Base-by-base conservation (phyloP, 2,113 vertebrate genomes). In the Megaleporinus macrocephalus region DNA sequence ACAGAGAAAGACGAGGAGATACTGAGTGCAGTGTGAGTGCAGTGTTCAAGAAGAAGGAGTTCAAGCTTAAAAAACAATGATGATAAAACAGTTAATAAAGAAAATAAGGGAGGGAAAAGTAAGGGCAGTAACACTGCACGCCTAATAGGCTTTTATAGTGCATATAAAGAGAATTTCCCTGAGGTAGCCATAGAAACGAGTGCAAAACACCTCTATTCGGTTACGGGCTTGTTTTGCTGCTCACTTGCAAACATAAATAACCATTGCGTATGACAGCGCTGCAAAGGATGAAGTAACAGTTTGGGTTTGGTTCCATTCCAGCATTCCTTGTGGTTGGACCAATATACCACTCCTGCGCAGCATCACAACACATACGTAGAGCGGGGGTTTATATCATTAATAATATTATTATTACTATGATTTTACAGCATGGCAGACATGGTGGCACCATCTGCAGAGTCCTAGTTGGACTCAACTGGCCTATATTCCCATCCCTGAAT, bases 341-440 rank as follows among this genome's bases (percentile, higher is more conserved):
- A 57, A 73, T 24, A 24, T 79, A 53, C 62, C 12, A 74, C 47
- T 63, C 72, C 51, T 33, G 18, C 63, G 22, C 7, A 24, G 7
- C 72, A 47, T 33, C 22, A 1, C 68, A 76, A 51, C 16, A 68
- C 18, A 83, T 26, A 51, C 49, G 22, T 41, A 24, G 13, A 29
- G 44, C 57, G 44, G 26, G 79, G 77, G 74, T 79, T 63, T 14
- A 9, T 84, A 74, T 83, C 49, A 81, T 87, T 86, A 53, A 71
- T 85, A 77, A 81, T 81, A 87, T 89, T 85, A 89, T 86, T 79
- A 82, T 90, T 88, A 44, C 82, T 80, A 86, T 49, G 84, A 44
- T 4, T 36, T 36, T n/a, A n/a, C n/a, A n/a, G 83, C 84, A 79
- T 85, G 82, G 89, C 75, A 88, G 89, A 88, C 84, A 82, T 36